Base-by-base conservation (phyloP, 2,113 vertebrate genomes). In the Rhabdornis inornatus region DNA sequence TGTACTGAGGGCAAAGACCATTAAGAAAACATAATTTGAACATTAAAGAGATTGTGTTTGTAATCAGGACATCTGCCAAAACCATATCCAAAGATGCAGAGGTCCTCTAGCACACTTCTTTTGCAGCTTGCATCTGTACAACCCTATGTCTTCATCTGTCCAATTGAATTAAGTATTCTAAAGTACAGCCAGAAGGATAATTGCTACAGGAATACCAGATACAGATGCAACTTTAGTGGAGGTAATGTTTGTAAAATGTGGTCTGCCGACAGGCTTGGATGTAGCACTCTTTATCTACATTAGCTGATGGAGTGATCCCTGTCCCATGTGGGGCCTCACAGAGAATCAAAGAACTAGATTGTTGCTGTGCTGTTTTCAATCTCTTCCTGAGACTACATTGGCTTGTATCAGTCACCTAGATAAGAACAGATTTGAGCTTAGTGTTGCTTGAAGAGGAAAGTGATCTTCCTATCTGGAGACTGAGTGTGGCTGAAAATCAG, bases 1-100 rank as follows among this genome's bases (percentile, higher is more conserved):
- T 65, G 80, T 77, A 68, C 66, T 49, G 37, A 96, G 68, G 80
- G 47, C 57, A 96, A 95, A 83, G 40, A 92, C 45, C 56, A 95
- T 94, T 92, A 94, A 94, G 56, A 92, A 79, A 94, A 92, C 66
- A 90, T 93, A 88, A 93, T 90, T 89, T 83, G 77, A 83, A 72
- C 70, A 68, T 92, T 94, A 92, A 91, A 69, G 76, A 88, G 71
- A 95, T 90, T 70, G 75, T 93, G 61, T 83, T 91, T 90, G 84
- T 53, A 89, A 87, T 94, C 91, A 92, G 75, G 52, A 81, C 69
- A 87, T 90, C 81, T 94, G 83, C 93, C 77, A 94, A 84, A 93
- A 88, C 15, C 27, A 39, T 35, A 83, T 70, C 63, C 52, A 55
- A 83, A 90, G 77, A 84, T 33, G 40, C 2, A 87, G 49, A 93